Conservation (phyloP, 2,888 invertebrate species). For the Andrena trimmerana region DNA sequence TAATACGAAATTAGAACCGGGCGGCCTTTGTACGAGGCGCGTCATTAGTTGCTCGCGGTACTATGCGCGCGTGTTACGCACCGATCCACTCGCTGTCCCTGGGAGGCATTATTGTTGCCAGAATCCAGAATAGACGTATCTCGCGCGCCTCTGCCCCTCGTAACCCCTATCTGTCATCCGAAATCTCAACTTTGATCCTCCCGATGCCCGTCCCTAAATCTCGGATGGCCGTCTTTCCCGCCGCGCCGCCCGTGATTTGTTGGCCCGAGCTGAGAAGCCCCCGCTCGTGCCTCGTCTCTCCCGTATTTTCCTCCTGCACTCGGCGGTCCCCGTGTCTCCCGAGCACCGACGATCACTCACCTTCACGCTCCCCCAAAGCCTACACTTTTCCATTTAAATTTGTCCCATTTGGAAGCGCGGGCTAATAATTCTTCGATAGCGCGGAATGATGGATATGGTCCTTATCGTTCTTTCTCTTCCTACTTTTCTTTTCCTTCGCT, state of each 20-base stretch:
- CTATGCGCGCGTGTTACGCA: constrained; percentile 55
- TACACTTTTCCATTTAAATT: constrained; percentile 1
- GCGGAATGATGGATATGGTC: neutral
- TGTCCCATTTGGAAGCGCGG: neutral
- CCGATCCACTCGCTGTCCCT: constrained; percentile 69
- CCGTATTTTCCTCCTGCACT: neutral
- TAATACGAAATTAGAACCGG: constrained; percentile 72
- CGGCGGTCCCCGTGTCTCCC: neutral
- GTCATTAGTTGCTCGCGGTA: constrained; percentile 70
- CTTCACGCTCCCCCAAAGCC: neutral
- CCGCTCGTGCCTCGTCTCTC: neutral
- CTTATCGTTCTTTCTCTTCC: constrained; percentile 1
- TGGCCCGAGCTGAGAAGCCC: constrained; percentile 2
- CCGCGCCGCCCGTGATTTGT: constrained; percentile 36
- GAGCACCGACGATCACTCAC: neutral
- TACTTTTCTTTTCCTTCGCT: no score
- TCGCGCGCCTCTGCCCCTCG: constrained; percentile 43
- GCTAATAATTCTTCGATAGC: neutral
- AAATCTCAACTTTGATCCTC: constrained; percentile 61
- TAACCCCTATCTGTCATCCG: constrained; percentile 60
- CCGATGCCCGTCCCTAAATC: constrained; percentile 35
- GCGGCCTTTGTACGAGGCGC: constrained; percentile 72
- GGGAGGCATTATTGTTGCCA: constrained; percentile 75
- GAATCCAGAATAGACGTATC: constrained; percentile 73
- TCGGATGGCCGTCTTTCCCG: neutral